Conservation (phyloP, 1,140 invertebrate species). For the Alviniconcha marisindica region DNA sequence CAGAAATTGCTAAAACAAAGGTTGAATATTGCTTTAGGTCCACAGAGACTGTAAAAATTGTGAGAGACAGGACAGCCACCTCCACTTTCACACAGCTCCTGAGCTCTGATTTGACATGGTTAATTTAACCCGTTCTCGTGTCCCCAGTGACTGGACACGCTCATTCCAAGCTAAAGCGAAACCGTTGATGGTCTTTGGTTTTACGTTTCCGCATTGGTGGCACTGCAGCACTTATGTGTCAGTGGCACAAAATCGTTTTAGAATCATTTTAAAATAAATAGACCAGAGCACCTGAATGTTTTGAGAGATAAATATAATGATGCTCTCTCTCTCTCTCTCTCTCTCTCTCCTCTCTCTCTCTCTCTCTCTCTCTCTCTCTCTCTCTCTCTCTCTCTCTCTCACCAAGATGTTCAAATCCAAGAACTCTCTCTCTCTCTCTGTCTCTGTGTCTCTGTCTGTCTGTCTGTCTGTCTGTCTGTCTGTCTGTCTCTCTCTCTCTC, state of each 20-base stretch:
- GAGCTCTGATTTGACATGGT: too few relatives aligned
- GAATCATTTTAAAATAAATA: not conserved
- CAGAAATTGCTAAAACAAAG: too few relatives aligned
- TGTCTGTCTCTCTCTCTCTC: slow-evolving; percentile 32
- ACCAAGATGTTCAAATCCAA: not conserved
- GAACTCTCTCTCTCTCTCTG: slow-evolving; percentile 32
- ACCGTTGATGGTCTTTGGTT: not conserved
- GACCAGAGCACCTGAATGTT: not conserved
- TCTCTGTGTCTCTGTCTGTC: slow-evolving; percentile 29
- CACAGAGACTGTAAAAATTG: too few relatives aligned
- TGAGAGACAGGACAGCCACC: too few relatives aligned
- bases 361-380: slow-evolving; percentile 18
- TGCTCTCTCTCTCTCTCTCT: not conserved
- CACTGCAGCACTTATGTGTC: not conserved
- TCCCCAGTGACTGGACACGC: too few relatives aligned
- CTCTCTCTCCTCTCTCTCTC: not conserved
- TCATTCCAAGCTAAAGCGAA: too few relatives aligned
- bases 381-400: slow-evolving; percentile 26
- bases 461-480: not conserved
- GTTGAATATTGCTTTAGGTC: too few relatives aligned
- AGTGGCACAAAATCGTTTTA: not conserved
- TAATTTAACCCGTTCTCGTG: too few relatives aligned
- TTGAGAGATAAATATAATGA: too few relatives aligned
- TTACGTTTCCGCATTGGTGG: not conserved
- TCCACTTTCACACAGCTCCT: too few relatives aligned